A percentile compares a stretch with the other conserved stretches of the same genome.
Conservation (phyloP, 2,888 invertebrate species). For the Lasioglossum vierecki region DNA sequence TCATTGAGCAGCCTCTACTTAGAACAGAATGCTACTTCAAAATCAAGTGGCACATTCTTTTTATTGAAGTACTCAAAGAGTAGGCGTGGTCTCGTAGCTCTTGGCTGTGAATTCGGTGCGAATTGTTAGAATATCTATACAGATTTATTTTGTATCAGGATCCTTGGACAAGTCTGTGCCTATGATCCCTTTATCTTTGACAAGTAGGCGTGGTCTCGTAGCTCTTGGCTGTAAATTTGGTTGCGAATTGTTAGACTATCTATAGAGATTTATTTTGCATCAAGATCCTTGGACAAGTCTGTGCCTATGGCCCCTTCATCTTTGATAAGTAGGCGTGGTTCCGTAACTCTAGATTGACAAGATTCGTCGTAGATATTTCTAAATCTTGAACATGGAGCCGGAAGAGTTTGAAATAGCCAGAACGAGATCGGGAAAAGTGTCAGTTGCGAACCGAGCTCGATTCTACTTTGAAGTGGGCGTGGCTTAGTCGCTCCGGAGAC, state of each 20-base stretch:
- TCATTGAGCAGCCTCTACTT: background rate
- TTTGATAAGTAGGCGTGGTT: background rate
- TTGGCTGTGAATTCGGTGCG: background rate
- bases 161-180: too few relatives aligned
- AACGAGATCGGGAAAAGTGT: background rate
- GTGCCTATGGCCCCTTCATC: too few relatives aligned
- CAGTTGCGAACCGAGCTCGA: background rate
- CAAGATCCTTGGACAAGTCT: too few relatives aligned
- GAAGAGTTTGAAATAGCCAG: background rate
- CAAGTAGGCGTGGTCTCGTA: background rate
- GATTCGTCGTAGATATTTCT: background rate
- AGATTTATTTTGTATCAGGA: background rate
- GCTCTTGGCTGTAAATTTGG: background rate
- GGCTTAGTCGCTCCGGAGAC: background rate
- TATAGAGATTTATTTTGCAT: background rate
- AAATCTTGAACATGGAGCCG: background rate
- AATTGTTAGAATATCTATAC: background rate
- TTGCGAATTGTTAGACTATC: too few relatives aligned
- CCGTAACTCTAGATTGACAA: background rate
- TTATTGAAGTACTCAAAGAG: background rate
- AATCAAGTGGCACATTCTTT: background rate
- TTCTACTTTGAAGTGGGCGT: background rate
- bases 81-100: background rate
- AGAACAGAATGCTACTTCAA: background rate
- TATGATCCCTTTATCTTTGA: too few relatives aligned